Base-by-base conservation (phyloP, 2,113 vertebrate species). In the Labeo rohita region DNA sequence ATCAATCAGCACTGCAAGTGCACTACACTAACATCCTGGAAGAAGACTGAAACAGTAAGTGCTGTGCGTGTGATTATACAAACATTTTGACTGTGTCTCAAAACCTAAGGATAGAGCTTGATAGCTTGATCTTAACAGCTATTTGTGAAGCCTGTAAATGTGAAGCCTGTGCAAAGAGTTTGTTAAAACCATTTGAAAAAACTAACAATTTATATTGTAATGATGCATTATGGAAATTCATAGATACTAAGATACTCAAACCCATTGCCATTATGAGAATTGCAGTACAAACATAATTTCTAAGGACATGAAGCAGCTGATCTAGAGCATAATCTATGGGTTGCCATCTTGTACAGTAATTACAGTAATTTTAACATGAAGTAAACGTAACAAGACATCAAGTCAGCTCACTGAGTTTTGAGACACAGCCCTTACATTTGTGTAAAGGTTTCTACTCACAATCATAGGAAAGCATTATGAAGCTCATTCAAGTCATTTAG, bases 1-100 rank as follows among this genome's bases (percentile, higher is more conserved):
- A 66, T 81, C 39, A 66, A 16, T 65, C 79, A 50, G 79, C 59
- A 11, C 28, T 81, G 8, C 23, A 34, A 50, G 73, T 23, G 63
- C 34, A 68, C 28, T 77, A 56, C 54, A 59, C 36, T 43, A 7
- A 81, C 16, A 81, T 49, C 61, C 59, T 66, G 61, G 11, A 45
- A 28, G 49, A 77, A 52, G 23, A 76, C 2, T 49, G n/a, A 76
- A 76, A 34, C 10, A 10, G 21, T 47, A 74, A 76, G 74, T 52
- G 45, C 49, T 43, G 34, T 75, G 21, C 49, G 43, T 76, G n/a
- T 52, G 49, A 16, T 77, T 77, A 54, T 34, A 28, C 28, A 52
- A 77, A 72, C 11, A 11, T 72, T 1, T 45, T 45, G 34, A 43
- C 9, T 70, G 16, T 72, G 16, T n/a, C 16, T n/a, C 39, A 68